Conservation (phyloP, 2,888 invertebrate species). For the Aquatica leii region DNA sequence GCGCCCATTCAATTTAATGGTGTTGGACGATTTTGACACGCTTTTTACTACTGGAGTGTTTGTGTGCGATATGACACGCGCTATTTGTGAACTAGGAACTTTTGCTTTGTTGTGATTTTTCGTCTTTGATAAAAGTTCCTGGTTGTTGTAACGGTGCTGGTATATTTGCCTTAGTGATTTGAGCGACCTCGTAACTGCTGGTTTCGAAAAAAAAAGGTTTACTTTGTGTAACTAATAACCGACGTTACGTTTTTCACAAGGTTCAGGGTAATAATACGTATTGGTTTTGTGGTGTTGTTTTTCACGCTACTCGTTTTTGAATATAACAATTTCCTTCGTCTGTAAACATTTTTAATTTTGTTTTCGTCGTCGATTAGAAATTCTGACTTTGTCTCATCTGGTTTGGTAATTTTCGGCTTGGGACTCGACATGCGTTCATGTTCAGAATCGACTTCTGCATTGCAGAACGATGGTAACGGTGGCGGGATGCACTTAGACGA, state of each 20-base stretch:
- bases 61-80: slow-evolving; percentile 55
- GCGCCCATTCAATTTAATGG: slow-evolving; percentile 53
- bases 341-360: slow-evolving; percentile 60
- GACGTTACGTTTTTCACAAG: slow-evolving; percentile 55
- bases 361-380: slow-evolving; percentile 41
- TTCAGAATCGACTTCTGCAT: slow-evolving; percentile 53
- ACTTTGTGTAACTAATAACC: slow-evolving; percentile 38
- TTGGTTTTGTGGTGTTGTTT: slow-evolving; percentile 45
- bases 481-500: neutral
- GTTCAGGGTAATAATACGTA: slow-evolving; percentile 53
- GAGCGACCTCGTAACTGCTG: slow-evolving; percentile 22
- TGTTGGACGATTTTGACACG: slow-evolving; percentile 47
- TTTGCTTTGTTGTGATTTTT: slow-evolving; percentile 54
- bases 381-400: slow-evolving; percentile 58
- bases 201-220: slow-evolving; percentile 9
- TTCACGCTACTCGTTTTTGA: slow-evolving; percentile 48
- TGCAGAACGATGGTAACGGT: too few species aligned
- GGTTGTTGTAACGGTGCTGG: slow-evolving; percentile 76
- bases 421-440: slow-evolving; percentile 32
- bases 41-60: slow-evolving; percentile 54
- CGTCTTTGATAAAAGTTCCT: slow-evolving; percentile 92
- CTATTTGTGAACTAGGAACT: slow-evolving; percentile 43
- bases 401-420: slow-evolving; percentile 70
- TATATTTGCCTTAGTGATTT: slow-evolving; percentile 33
- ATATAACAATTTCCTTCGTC: slow-evolving; percentile 75